Evolutionary conservation across 2,797 vertebrate species (phyloP).

Genomic region (Macropus fuliginosus): DNA sequence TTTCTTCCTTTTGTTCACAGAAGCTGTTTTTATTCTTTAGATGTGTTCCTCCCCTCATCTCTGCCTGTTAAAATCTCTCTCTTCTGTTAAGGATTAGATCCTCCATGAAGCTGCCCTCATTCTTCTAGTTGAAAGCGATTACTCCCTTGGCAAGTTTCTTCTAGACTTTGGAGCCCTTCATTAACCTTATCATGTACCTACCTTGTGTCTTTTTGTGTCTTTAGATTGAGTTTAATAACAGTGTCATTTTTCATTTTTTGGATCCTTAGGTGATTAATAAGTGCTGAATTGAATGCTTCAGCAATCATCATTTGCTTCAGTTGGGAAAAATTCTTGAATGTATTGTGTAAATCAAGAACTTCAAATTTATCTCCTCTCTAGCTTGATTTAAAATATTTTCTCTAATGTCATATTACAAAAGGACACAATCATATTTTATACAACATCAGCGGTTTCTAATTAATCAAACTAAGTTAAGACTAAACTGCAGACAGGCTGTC

Average conservation of each 20-base stretch:
- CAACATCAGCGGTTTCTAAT: slow-evolving; percentile 71
- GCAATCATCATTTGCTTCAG: slow-evolving; percentile 45
- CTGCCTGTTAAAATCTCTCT: background rate
- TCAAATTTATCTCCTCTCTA: slow-evolving; percentile 77
- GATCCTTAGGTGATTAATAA: background rate
- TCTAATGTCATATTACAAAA: slow-evolving; percentile 72
- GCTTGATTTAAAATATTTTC: slow-evolving; percentile 71
- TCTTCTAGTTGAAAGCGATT: background rate
- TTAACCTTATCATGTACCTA: background rate
- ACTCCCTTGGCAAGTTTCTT: background rate
- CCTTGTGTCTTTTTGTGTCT: background rate
- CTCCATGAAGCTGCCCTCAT: background rate
- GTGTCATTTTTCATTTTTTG: background rate
- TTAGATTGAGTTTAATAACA: background rate
- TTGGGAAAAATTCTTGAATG: slow-evolving; percentile 69
- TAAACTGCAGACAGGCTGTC: slow-evolving; percentile 66
- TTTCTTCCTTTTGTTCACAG: background rate
- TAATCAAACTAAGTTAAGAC: slow-evolving; percentile 74
- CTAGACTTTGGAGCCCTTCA: background rate
- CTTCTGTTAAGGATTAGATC: background rate
- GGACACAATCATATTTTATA: slow-evolving; percentile 62
- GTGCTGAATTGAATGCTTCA: slow-evolving; percentile 17
- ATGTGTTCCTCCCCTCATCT: background rate
- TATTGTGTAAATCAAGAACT: slow-evolving; percentile 72
- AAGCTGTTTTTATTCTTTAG: background rate